Base-by-base conservation (phyloP, 2,113 vertebrate species). In the Corynorhinus townsendii region DNA sequence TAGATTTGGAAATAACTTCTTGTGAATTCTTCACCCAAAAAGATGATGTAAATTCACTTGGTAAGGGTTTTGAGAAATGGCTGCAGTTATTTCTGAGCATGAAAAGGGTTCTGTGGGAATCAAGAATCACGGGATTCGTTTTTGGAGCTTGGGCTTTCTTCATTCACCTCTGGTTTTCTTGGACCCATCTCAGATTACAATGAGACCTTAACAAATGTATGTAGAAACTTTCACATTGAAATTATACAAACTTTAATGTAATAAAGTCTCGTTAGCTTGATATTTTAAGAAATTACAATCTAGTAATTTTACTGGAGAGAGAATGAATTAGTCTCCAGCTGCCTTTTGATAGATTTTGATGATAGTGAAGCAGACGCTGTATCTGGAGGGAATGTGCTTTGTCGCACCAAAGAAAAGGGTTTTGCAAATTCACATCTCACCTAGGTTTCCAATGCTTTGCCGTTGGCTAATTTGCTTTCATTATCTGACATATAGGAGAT, bases 201-300 rank as follows among this genome's bases (percentile, higher is more conserved):
- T 83, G 72, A 95, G 59, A 95, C 52, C 69, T 89, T 90, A 93
- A 93, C 35, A 95, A 80, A 91, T 69, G 35, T 95, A n/a, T 88
- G 28, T 91, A 81, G 59, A 45, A 54, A 33, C 1, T 89, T 95
- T 96, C 93, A 94, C 96, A 79, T 94, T 96, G 87, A 96, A 97
- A 96, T 94, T 69, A 89, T n/a, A 95, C 15, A 89, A 76, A 89
- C 62, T 94, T 95, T 93, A 72, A 52, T 94, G 59, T 15, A 92
- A 82, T 94, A 68, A 93, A 96, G 86, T 40, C 69, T 95, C 68
- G 30, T 86, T 94, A 76, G 40, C 81, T 94, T 86, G 86, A 38
- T 94, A 45, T 45, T 93, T 91, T 56, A 68, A 90, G 66, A 26
- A 69, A 75, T 83, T 87, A 73, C 82, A 66, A 72, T 47, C 20